Conservation (phyloP, 2,888 invertebrate species). For the Acanthosepion esculentum region DNA sequence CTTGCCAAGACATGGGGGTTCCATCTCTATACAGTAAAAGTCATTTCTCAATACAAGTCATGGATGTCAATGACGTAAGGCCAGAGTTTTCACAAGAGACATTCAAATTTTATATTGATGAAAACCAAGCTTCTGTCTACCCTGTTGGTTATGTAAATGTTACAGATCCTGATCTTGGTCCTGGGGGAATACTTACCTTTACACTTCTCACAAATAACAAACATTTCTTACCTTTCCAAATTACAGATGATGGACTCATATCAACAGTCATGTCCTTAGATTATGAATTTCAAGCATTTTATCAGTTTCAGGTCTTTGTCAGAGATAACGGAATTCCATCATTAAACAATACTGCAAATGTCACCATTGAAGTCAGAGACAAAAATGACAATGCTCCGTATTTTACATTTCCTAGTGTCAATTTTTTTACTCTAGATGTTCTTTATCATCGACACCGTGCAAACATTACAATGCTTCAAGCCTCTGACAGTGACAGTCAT, state of each 20-base stretch:
- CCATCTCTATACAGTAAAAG: constrained; percentile 53
- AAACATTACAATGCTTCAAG: constrained; percentile 51
- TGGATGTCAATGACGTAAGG: constrained; percentile 51
- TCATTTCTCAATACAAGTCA: constrained; percentile 52
- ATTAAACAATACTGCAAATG: constrained; percentile 54
- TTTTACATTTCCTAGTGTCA: constrained; percentile 58
- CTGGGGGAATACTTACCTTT: constrained; percentile 54
- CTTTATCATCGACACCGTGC: constrained; percentile 55
- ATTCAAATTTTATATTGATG: constrained; percentile 52
- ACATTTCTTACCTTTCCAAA: constrained; percentile 54
- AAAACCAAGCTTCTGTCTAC: constrained; percentile 54
- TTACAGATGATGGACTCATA: constrained; percentile 56
- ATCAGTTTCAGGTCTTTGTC: constrained; percentile 52
- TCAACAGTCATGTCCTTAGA: constrained; percentile 59
- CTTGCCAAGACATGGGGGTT: constrained; percentile 56
- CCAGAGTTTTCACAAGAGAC: constrained; percentile 53
- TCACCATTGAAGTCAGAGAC: constrained; percentile 60
- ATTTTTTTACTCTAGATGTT: constrained; percentile 59
- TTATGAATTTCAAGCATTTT: constrained; percentile 55
- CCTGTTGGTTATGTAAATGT: constrained; percentile 56
- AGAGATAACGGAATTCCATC: constrained; percentile 50
- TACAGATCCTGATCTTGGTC: constrained; percentile 57
- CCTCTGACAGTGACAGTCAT: constrained; percentile 59
- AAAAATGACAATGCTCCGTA: constrained; percentile 63
- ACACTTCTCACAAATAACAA: constrained; percentile 53